A percentile compares a stretch with the other conserved stretches of the same genome.
These are phyloP conservation scores for Hypercompe scribonia DNA, from an alignment of 2,888 invertebrate species.

Conservation along the genomic window DNA sequence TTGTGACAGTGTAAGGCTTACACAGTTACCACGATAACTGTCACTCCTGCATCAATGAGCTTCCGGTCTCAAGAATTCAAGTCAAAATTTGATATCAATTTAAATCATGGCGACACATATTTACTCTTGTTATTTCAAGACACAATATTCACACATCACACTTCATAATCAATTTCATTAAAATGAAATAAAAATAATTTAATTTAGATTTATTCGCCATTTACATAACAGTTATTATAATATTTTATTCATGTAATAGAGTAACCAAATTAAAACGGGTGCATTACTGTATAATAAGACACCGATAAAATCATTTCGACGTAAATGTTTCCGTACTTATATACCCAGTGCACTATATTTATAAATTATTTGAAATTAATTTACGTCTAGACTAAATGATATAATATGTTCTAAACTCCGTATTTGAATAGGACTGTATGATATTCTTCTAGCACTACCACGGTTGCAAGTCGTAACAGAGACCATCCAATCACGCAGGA, in stretches of 20 bases:
- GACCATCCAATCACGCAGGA: too few species aligned
- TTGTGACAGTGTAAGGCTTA: too few species aligned
- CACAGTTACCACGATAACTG: too few species aligned
- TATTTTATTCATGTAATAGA: constrained; percentile 4
- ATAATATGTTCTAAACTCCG: constrained; percentile 8
- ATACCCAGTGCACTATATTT: not conserved
- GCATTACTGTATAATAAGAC: not conserved
- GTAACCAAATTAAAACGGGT: not conserved
- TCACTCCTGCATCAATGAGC: too few species aligned
- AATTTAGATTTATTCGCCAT: not conserved
- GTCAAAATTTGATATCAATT: not conserved
- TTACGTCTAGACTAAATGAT: constrained; percentile 12
- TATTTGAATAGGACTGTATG: constrained; percentile 9
- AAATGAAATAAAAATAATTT: not conserved
- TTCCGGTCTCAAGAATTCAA: too few species aligned
- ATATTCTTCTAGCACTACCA: too few species aligned
- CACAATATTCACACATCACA: not conserved
- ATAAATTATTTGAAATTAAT: constrained; percentile 7
- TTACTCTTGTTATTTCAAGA: not conserved
- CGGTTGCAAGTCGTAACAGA: too few species aligned
- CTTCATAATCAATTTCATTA: not conserved
- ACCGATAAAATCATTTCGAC: not conserved
- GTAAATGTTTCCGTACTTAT: not conserved
- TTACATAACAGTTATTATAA: constrained; percentile 1
- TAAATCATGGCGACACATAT: not conserved